Base-by-base conservation (phyloP, 2,797 vertebrate species). In the Capromys pilorides region DNA sequence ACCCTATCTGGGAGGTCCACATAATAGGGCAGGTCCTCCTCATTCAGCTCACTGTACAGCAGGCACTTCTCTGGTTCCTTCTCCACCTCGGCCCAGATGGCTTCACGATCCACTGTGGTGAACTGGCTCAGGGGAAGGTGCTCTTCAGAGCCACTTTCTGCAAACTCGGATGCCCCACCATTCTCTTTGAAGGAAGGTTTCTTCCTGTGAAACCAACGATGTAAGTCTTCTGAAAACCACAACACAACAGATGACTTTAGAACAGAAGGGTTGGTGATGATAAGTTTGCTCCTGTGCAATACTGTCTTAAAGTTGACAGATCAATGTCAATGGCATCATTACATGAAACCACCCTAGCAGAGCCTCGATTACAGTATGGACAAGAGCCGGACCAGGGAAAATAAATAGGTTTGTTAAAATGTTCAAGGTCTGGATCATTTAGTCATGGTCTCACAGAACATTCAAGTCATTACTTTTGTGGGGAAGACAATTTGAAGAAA, bases 61-160 rank as follows among this genome's bases (percentile, higher is more conserved):
- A 92, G 98, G 1, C 62, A 19, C 88, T 96, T 93, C 95, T 99
- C 99, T 0, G 99, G 98, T 19, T 98, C 98, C 2, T 97, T 98
- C 86, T 99, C 99, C 86, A 99, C 98, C 96, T 99, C 99, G 0
- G 98, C 98, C 99, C 99, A 99, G 97, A 99, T 98, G 41, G 99
- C 98, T 96, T 99, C 99, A 12, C 99, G 98, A 92, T 99, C 99
- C 94, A 99, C 98, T 0, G 99, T 95, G 66, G 98, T 98, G 88
- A 98, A 97, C 89, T 98, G 98, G 97, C 98, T 98, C 81, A 98
- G 86, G 1, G 97, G 97, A 31, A 97, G 93, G 59, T 97, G 98
- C 66, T 99, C 98, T 67, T 99, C 99, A 0, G 96, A 94, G 94
- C 94, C 81, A 33, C 97, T 97, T 33, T 98, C 98, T 88, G 97